Conservation (phyloP, 1,140 invertebrate genomes). For the Magallana gigas region DNA sequence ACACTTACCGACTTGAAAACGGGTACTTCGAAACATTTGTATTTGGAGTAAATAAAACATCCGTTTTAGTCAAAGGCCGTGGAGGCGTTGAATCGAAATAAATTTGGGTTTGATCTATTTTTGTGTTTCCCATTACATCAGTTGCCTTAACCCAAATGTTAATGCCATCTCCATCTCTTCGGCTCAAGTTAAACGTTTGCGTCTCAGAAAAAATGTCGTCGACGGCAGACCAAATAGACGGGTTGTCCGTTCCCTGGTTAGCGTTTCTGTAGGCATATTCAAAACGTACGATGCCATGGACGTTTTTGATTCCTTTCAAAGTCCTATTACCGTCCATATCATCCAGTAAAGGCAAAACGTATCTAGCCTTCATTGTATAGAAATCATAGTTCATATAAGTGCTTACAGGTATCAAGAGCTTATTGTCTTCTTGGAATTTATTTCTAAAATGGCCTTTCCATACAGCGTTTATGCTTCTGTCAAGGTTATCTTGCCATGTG, state of each 20-base stretch:
- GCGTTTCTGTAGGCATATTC: background rate
- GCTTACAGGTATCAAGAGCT: background rate
- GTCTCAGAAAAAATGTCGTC: background rate
- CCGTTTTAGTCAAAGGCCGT: background rate
- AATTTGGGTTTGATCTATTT: background rate
- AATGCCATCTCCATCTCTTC: slow-evolving; percentile 9
- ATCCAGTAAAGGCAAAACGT: background rate
- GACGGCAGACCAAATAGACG: background rate
- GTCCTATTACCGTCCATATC: slow-evolving; percentile 13
- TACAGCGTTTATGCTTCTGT: background rate
- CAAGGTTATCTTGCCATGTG: background rate
- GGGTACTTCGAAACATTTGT: background rate
- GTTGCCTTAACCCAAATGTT: slow-evolving; percentile 10
- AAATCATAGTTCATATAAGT: background rate
- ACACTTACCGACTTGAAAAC: background rate
- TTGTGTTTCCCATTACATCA: slow-evolving; percentile 6
- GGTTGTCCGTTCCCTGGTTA: background rate
- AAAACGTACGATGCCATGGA: slow-evolving; percentile 17
- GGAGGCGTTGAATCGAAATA: slow-evolving; percentile 23
- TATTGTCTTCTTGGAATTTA: background rate
- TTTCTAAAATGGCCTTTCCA: slow-evolving; percentile 32
- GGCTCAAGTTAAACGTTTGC: background rate
- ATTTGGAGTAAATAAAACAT: background rate
- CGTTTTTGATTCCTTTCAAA: slow-evolving; percentile 9
- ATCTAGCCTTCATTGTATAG: background rate